phyloP scores from a whole-genome alignment of 2,113 vertebrate species.

The Ctenodactylus gundi region DNA sequence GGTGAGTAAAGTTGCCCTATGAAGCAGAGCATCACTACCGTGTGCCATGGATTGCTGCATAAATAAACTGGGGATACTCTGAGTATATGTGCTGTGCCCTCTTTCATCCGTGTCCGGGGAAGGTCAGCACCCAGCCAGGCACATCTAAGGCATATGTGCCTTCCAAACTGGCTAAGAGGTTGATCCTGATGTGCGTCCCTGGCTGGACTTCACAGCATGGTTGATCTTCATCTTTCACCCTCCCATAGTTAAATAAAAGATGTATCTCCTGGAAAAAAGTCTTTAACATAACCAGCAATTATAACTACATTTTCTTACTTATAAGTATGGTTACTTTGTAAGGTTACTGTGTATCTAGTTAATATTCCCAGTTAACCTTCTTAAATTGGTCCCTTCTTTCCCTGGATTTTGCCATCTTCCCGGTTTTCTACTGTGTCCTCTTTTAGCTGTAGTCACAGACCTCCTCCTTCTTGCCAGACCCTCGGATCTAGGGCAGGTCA shows the following conservation, averaged over 20 bases:
- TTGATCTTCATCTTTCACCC: neutral
- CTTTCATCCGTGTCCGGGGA: neutral
- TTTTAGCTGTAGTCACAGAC: neutral
- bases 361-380: neutral
- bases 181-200: neutral
- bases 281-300: neutral
- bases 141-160: neutral
- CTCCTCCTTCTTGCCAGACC: too few species aligned
- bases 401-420: neutral
- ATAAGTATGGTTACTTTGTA: neutral
- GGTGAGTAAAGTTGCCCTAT: neutral
- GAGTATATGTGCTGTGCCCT: rapidly evolving
- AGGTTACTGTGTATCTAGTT: neutral
- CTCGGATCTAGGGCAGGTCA: neutral
- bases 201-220: neutral
- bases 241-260: neutral
- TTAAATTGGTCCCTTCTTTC: neutral
- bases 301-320: neutral
- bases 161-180: neutral
- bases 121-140: neutral
- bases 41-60: rapidly evolving
- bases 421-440: neutral
- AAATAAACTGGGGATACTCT: too few species aligned
- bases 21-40: neutral
- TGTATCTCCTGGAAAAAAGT: neutral